Conservation (phyloP, 2,797 vertebrate species). For the Danio jaintianensis region DNA sequence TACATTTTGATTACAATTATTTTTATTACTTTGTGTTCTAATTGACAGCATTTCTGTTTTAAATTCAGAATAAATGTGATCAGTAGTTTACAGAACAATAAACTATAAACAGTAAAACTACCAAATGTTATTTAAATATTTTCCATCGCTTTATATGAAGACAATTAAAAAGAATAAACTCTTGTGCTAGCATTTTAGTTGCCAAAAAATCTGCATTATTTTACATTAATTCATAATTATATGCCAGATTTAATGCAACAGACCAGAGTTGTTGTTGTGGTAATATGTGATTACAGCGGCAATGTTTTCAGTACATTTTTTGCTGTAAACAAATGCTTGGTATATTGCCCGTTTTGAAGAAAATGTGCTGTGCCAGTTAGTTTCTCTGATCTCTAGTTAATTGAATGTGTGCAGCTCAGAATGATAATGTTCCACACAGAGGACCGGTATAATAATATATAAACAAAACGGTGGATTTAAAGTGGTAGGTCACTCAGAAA, state of each 20-base stretch:
- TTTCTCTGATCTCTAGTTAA: constrained; percentile 29
- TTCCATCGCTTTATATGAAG: too few species aligned
- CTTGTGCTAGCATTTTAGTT: neutral
- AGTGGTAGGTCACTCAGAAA: too few species aligned
- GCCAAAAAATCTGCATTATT: neutral
- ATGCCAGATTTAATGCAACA: neutral
- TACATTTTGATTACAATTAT: too few species aligned
- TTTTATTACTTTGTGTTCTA: too few species aligned
- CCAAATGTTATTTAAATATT: too few species aligned
- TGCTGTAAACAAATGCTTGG: constrained; percentile 4
- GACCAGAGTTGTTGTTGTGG: neutral
- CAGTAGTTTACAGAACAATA: too few species aligned
- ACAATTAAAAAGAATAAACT: neutral
- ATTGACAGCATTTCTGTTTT: too few species aligned
- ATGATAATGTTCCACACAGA: constrained; percentile 11
- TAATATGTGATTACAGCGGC: neutral
- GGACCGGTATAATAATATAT: neutral
- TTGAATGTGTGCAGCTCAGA: constrained; percentile 30
- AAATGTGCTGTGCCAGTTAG: constrained; percentile 18
- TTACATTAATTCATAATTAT: neutral
- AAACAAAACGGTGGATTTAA: neutral
- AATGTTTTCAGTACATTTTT: neutral
- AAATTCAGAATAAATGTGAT: too few species aligned
- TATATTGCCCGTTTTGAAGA: neutral
- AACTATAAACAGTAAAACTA: too few species aligned